These are phyloP conservation scores for Allygus modestus DNA, from an alignment of 2,888 invertebrate species.

Conservation along the genomic window DNA sequence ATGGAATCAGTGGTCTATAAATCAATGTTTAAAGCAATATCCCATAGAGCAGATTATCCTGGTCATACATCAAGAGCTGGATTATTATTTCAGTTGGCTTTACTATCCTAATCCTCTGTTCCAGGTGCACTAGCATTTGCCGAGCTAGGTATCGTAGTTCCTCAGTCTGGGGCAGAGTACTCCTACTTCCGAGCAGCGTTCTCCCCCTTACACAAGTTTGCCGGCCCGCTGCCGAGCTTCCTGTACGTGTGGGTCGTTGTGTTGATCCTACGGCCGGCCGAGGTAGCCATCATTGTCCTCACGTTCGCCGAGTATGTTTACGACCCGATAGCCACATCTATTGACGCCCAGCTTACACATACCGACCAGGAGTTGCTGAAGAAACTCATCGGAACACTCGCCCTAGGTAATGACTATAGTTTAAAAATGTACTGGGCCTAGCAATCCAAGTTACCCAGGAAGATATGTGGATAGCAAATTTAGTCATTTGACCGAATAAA, in stretches of 20 bases:
- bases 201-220: conserved; percentile 81
- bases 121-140: conserved; percentile 88
- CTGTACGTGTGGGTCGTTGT: conserved; percentile 88
- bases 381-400: conserved; percentile 81
- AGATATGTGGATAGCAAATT: no score
- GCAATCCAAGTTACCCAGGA: no score
- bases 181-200: conserved; percentile 87
- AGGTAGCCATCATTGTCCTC: conserved; percentile 86
- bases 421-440: neutral
- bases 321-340: conserved; percentile 79
- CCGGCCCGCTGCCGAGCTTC: conserved; percentile 86
- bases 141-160: conserved; percentile 88
- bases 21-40: no score
- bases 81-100: no score
- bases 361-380: conserved; percentile 76
- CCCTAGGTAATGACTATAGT: conserved; percentile 82
- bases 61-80: no score
- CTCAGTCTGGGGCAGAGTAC: conserved; percentile 89
- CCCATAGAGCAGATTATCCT: no score
- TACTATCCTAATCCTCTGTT: no score
- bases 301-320: conserved; percentile 87
- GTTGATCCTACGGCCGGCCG: conserved; percentile 85
- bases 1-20: no score
- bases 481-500: no score
- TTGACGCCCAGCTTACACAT: conserved; percentile 73